Evolutionary conservation across 2,888 invertebrate genomes (phyloP).

Genomic region (Falcaria lacertinaria): DNA sequence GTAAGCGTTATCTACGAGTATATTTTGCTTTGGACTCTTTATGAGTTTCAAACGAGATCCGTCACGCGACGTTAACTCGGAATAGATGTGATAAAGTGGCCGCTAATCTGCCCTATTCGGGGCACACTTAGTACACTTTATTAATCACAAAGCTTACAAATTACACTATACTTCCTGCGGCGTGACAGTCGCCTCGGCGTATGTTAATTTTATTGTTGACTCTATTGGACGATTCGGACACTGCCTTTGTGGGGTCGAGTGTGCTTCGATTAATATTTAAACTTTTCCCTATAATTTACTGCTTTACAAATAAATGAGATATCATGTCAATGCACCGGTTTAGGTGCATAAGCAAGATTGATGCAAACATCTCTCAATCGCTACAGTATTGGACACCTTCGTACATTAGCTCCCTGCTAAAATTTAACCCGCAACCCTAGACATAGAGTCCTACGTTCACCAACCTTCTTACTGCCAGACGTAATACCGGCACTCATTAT

Average conservation of each 20-base stretch:
- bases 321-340: neutral
- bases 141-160: slow-evolving; percentile 80
- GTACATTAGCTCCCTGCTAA: too few species aligned
- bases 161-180: slow-evolving; percentile 75
- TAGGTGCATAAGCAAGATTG: slow-evolving; percentile 7
- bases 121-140: slow-evolving; percentile 79
- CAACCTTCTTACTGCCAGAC: too few species aligned
- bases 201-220: slow-evolving; percentile 75
- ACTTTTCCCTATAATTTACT: slow-evolving; percentile 31
- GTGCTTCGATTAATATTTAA: slow-evolving; percentile 42
- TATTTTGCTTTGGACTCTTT: slow-evolving; percentile 79
- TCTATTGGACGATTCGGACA: slow-evolving; percentile 67
- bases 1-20: slow-evolving; percentile 75
- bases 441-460: too few species aligned
- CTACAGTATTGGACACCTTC: too few species aligned
- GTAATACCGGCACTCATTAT: too few species aligned
- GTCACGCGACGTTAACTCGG: slow-evolving; percentile 78
- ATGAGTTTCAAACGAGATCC: slow-evolving; percentile 79
- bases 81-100: slow-evolving; percentile 79
- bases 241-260: slow-evolving; percentile 59
- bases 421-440: too few species aligned
- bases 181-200: slow-evolving; percentile 69
- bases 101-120: slow-evolving; percentile 79
- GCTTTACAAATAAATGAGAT: neutral
- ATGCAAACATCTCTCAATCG: neutral